Conservation (phyloP, 2,888 invertebrate genomes). For the Polylopha cassiicola region DNA sequence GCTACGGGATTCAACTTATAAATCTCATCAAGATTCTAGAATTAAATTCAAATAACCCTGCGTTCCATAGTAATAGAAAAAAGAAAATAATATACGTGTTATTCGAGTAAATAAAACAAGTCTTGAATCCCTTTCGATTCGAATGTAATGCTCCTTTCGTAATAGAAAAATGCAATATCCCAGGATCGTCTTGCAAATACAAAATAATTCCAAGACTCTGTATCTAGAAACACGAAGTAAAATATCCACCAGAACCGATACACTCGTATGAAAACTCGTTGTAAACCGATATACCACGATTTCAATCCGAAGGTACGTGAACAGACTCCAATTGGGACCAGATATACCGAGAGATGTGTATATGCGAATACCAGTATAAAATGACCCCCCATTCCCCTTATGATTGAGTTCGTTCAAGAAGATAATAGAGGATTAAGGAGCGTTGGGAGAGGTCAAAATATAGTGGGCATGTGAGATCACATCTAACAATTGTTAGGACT, state of each 20-base stretch:
- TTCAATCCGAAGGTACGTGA: conserved; percentile 42
- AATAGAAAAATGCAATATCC: conserved; percentile 21
- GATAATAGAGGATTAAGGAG: background rate
- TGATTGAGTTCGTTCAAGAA: background rate
- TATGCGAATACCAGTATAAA: conserved; percentile 7
- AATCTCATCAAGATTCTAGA: no score
- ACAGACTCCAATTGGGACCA: conserved; percentile 29
- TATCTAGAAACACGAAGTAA: conserved; percentile 13
- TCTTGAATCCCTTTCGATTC: conserved; percentile 6
- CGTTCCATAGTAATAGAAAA: no score
- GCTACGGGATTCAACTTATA: no score
- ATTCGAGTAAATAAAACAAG: no score
- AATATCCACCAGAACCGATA: conserved; percentile 18
- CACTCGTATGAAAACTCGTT: conserved; percentile 33
- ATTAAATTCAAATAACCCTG: no score
- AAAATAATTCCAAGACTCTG: conserved; percentile 17
- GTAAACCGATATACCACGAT: conserved; percentile 43
- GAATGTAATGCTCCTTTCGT: no score
- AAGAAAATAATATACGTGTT: no score
- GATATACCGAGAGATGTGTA: conserved; percentile 16
- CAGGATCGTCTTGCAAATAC: conserved; percentile 19
- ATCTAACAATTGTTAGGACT: conserved; percentile 21
- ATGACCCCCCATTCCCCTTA: conserved; percentile 6
- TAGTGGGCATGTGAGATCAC: conserved; percentile 13
- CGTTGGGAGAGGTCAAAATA: conserved; percentile 7